phyloP scores from a whole-genome alignment of 1,140 invertebrate genomes.

The Acyrthosiphon pisum region DNA sequence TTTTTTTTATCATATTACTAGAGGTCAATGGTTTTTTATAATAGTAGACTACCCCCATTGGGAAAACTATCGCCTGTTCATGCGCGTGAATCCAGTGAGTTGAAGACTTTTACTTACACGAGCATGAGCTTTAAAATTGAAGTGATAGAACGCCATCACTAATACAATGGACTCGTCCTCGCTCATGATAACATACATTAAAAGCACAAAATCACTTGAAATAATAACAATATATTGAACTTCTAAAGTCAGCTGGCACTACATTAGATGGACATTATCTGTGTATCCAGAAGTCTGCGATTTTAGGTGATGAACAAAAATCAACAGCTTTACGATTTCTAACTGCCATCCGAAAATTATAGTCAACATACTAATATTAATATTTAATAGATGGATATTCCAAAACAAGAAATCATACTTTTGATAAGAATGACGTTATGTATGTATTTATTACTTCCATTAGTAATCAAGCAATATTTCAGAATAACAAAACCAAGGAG shows the following conservation, averaged over 20 bases:
- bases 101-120: neutral
- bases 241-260: neutral
- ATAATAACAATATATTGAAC: neutral
- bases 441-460: neutral
- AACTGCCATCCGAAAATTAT: neutral
- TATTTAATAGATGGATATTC: neutral
- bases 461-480: neutral
- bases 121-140: neutral
- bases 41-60: neutral
- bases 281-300: neutral
- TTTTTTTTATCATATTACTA: neutral
- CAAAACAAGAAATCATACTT: neutral
- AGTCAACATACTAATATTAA: neutral
- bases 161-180: neutral
- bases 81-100: neutral
- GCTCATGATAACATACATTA: neutral
- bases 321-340: neutral
- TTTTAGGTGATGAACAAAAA: neutral
- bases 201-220: neutral
- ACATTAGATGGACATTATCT: neutral
- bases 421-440: neutral
- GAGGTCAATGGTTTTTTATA: slow-evolving; percentile 1
- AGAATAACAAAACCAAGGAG: neutral
- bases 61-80: neutral
- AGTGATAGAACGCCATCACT: neutral